These are phyloP conservation scores for Centrocercus urophasianus DNA, from an alignment of 2,113 vertebrate genomes.

Conservation along the genomic window DNA sequence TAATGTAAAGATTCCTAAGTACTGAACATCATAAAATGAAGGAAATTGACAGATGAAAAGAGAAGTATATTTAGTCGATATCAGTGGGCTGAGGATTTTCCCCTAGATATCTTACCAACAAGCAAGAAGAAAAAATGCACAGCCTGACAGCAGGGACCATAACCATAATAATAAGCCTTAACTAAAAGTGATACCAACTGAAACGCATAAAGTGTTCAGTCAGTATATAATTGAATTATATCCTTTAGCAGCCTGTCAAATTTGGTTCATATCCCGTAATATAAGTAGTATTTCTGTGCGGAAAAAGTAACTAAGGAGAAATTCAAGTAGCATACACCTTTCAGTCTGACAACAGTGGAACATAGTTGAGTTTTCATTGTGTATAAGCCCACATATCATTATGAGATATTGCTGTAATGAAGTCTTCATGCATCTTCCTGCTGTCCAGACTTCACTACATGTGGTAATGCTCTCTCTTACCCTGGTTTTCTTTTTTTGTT, in stretches of 20 bases:
- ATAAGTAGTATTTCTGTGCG: not conserved
- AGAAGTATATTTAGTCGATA: not conserved
- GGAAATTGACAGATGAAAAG: not conserved
- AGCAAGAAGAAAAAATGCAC: not conserved
- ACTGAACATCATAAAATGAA: not conserved
- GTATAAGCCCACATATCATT: not conserved
- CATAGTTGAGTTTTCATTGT: not conserved
- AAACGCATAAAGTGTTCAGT: not conserved
- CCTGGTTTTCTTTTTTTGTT: rapidly evolving
- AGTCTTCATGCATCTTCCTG: not conserved
- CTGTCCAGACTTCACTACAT: not conserved
- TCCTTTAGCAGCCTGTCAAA: not conserved
- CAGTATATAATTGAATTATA: not conserved
- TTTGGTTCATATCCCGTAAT: not conserved
- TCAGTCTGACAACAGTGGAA: not conserved
- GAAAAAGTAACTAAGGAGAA: not conserved
- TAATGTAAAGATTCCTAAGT: not conserved
- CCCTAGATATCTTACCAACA: not conserved
- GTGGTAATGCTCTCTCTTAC: not conserved
- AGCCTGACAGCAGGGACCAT: not conserved
- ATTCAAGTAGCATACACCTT: not conserved
- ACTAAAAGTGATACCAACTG: not conserved
- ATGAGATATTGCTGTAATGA: not conserved
- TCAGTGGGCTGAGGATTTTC: not conserved
- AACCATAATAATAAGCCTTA: not conserved